phyloP scores from a whole-genome alignment of 2,113 vertebrate species.

The Epinephelus cyanopodus region DNA sequence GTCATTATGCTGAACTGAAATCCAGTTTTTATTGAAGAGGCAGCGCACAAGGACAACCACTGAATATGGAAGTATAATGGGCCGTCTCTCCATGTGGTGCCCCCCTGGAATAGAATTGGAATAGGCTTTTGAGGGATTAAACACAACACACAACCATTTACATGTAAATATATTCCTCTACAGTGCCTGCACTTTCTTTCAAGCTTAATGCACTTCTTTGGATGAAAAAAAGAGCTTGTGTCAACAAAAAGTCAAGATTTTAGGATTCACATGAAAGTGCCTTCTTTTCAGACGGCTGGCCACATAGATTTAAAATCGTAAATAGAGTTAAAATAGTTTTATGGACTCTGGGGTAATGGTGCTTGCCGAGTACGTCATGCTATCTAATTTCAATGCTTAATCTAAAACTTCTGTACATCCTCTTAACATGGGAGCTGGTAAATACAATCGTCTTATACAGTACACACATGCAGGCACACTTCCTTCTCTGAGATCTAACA shows the following conservation, averaged over 20 bases:
- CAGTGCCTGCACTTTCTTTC: slow-evolving; percentile 21
- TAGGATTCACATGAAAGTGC: background rate
- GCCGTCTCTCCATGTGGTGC: background rate
- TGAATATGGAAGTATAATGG: slow-evolving; percentile 27
- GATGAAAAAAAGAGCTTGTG: slow-evolving; percentile 6
- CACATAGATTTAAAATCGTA: background rate
- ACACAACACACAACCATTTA: slow-evolving; percentile 42
- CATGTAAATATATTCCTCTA: slow-evolving; percentile 51
- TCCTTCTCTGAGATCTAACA: background rate
- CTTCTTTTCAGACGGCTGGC: background rate
- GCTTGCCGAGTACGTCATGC: background rate
- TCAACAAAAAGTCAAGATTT: slow-evolving; percentile 22
- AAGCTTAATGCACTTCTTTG: background rate
- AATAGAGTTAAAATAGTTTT: background rate
- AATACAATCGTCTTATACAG: background rate
- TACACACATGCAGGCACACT: background rate
- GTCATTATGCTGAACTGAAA: slow-evolving; percentile 7
- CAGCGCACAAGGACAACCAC: slow-evolving; percentile 21
- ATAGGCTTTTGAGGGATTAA: slow-evolving; percentile 40
- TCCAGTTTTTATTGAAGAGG: slow-evolving; percentile 16
- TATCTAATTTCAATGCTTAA: background rate
- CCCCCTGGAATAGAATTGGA: slow-evolving; percentile 19
- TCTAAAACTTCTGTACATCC: background rate
- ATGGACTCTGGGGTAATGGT: background rate
- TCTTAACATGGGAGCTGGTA: background rate